Percentiles rank a stretch among this genome's conserved stretches.
Evolutionary conservation across 2,113 vertebrate genomes (phyloP).

Genomic region (Oxygymnocypris stewartii): DNA sequence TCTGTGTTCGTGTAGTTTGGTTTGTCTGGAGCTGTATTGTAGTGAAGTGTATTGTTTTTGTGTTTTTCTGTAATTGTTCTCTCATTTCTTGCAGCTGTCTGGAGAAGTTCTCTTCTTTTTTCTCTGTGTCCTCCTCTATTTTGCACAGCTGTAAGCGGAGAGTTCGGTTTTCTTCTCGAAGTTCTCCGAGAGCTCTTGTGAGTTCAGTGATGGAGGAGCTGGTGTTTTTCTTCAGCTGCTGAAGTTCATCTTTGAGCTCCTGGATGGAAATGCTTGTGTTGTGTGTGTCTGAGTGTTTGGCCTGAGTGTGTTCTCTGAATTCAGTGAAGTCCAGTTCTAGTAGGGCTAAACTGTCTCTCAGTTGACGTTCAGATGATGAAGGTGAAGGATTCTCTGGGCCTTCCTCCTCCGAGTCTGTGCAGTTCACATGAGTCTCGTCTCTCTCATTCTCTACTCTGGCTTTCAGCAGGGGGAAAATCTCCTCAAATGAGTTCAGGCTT

Average conservation of each 20-base stretch:
- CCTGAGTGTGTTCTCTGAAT: neutral
- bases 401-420: neutral
- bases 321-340: neutral
- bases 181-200: neutral
- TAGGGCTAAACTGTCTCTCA: neutral
- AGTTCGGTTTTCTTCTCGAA: neutral
- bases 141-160: no score
- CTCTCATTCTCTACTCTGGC: neutral
- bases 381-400: neutral
- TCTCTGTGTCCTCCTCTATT: no score
- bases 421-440: neutral
- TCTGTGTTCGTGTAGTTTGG: neutral
- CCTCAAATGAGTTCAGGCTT: neutral
- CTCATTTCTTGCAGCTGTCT: conserved; percentile 13
- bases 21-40: neutral
- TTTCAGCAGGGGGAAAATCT: neutral
- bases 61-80: neutral
- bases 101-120: neutral
- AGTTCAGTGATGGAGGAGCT: neutral
- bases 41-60: neutral
- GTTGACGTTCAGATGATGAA: neutral
- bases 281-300: neutral
- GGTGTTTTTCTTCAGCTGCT: neutral
- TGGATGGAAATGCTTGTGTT: neutral
- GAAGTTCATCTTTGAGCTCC: neutral